Evolutionary conservation across 1,140 invertebrate species (phyloP).

Genomic region (Drosophila rufa): DNA sequence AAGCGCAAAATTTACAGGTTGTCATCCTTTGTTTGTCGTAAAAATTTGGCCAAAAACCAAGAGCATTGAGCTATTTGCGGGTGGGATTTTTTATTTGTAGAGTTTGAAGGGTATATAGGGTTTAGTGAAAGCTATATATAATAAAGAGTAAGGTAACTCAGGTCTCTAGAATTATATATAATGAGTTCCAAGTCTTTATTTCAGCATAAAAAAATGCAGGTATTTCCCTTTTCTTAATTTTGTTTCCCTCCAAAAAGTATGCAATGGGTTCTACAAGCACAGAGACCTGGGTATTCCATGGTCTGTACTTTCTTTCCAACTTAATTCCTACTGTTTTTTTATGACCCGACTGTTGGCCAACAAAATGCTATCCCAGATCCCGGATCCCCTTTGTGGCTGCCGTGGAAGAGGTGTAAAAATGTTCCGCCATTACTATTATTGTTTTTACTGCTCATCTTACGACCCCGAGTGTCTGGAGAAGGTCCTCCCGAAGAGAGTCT

Average conservation of each 20-base stretch:
- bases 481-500: conserved; percentile 29
- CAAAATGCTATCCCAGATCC: conserved; percentile 49
- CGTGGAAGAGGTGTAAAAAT: conserved; percentile 76
- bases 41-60: conserved; percentile 48
- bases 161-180: background rate
- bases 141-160: background rate
- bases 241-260: background rate
- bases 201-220: background rate
- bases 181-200: too few species aligned
- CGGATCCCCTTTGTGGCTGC: conserved; percentile 49
- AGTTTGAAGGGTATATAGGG: background rate
- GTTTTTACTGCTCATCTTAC: conserved; percentile 66
- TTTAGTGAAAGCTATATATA: rapidly evolving
- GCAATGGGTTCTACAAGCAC: background rate
- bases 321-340: conserved; percentile 46
- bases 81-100: background rate
- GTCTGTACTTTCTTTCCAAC: background rate
- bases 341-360: conserved; percentile 52
- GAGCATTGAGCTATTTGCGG: conserved; percentile 68
- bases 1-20: conserved; percentile 74
- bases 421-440: conserved; percentile 78
- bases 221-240: too few species aligned
- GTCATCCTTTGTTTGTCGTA: conserved; percentile 39
- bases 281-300: background rate
- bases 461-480: conserved; percentile 26